Evolutionary conservation across 2,888 invertebrate genomes (phyloP).

Genomic region (Perizoma affinitatum): DNA sequence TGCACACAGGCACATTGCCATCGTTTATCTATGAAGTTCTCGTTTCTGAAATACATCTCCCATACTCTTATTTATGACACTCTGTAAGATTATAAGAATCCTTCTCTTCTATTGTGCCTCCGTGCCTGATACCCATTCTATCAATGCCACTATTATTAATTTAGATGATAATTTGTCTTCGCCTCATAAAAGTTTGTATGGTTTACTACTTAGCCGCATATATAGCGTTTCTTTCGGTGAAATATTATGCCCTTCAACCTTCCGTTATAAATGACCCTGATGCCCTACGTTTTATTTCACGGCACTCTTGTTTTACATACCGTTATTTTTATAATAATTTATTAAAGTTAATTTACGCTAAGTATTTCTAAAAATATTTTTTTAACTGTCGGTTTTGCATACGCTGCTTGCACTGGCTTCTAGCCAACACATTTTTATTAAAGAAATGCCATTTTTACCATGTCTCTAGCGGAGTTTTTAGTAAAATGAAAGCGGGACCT

Average conservation of each 20-base stretch:
- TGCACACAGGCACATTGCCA: slow-evolving; percentile 49
- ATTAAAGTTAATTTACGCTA: slow-evolving; percentile 28
- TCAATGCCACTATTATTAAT: slow-evolving; percentile 33
- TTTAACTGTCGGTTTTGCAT: slow-evolving; percentile 39
- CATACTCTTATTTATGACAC: background rate
- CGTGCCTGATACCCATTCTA: slow-evolving; percentile 30
- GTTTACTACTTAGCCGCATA: slow-evolving; percentile 31
- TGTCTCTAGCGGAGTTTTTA: slow-evolving; percentile 28
- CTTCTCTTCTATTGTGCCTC: slow-evolving; percentile 18
- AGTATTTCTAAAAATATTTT: slow-evolving; percentile 3
- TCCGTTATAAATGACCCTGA: slow-evolving; percentile 46
- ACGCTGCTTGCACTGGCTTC: slow-evolving; percentile 48
- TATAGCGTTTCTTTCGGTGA: slow-evolving; percentile 29
- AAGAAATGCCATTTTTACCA: slow-evolving; percentile 35
- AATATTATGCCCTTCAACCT: slow-evolving; percentile 39
- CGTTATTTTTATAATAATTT: slow-evolving; percentile 55
- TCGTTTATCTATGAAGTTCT: slow-evolving; percentile 38
- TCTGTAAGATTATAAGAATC: slow-evolving; percentile 12
- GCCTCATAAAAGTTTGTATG: slow-evolving; percentile 32
- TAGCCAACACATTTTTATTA: slow-evolving; percentile 51
- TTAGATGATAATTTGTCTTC: slow-evolving; percentile 36
- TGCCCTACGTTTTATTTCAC: slow-evolving; percentile 43
- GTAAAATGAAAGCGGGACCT: slow-evolving; percentile 33
- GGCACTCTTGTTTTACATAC: slow-evolving; percentile 41
- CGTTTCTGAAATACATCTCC: background rate